A percentile compares a stretch with the other conserved stretches of the same genome.
These are phyloP conservation scores for Osmoderma eremita DNA, from an alignment of 2,888 invertebrate genomes.

Conservation along the genomic window DNA sequence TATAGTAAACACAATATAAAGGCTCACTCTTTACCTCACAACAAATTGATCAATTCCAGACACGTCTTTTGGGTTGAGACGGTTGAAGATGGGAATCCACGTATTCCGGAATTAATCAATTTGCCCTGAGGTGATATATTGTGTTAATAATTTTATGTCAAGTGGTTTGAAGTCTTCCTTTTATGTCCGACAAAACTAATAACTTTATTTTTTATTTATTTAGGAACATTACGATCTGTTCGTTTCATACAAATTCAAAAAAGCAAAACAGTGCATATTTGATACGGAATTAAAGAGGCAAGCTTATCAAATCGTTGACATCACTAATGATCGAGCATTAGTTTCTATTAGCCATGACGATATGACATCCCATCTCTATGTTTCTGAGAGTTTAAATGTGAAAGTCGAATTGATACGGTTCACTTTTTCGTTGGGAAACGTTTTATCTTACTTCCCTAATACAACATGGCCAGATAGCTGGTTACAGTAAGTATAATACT, in stretches of 20 bases:
- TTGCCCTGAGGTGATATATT: background rate
- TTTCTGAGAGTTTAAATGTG: slow-evolving; percentile 74
- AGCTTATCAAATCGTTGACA: slow-evolving; percentile 86
- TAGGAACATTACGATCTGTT: slow-evolving; percentile 72
- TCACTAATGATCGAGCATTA: slow-evolving; percentile 81
- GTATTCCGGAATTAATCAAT: background rate
- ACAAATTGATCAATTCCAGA: too few relatives aligned
- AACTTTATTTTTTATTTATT: slow-evolving; percentile 36
- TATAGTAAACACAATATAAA: too few relatives aligned
- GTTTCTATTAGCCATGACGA: slow-evolving; percentile 84
- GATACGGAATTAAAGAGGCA: slow-evolving; percentile 72
- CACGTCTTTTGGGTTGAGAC: too few relatives aligned
- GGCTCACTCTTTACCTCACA: too few relatives aligned
- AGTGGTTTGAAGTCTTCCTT: too few relatives aligned
- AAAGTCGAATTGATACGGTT: slow-evolving; percentile 71
- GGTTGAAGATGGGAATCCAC: too few relatives aligned
- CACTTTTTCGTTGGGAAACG: slow-evolving; percentile 79
- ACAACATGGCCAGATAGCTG: slow-evolving; percentile 83
- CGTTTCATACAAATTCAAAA: slow-evolving; percentile 79
- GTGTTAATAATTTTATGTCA: too few relatives aligned
- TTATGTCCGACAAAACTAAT: too few relatives aligned
- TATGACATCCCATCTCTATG: slow-evolving; percentile 79
- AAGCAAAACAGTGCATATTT: slow-evolving; percentile 79
- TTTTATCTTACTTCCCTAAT: slow-evolving; percentile 86
- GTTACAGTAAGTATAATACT: slow-evolving; percentile 74